phyloP scores from a whole-genome alignment of 2,113 vertebrate genomes.

The Caracal caracal region DNA sequence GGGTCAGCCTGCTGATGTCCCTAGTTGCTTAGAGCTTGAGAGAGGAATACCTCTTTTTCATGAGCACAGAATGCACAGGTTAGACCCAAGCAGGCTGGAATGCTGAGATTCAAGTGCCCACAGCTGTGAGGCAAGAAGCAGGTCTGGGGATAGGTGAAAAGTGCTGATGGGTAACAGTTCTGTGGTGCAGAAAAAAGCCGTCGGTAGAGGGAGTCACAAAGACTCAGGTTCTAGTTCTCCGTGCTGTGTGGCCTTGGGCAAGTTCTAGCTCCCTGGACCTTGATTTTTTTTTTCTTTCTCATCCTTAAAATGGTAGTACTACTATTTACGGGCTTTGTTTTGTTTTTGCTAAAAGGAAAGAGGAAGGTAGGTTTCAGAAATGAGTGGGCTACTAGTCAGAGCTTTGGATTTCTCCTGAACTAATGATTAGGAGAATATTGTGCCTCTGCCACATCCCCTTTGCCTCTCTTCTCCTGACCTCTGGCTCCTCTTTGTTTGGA shows the following conservation, averaged over 20 bases:
- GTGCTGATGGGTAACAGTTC: rapidly evolving
- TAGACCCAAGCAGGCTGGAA: too few relatives aligned
- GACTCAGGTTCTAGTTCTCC: not conserved
- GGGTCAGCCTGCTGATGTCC: not conserved
- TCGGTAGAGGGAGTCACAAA: not conserved
- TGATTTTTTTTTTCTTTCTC: not conserved
- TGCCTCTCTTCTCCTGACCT: not conserved
- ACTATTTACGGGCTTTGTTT: not conserved
- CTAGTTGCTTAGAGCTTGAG: rapidly evolving
- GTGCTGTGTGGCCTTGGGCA: not conserved
- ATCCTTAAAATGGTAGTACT: not conserved
- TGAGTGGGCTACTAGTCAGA: not conserved
- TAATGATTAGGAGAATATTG: not conserved
- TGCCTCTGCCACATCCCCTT: not conserved
- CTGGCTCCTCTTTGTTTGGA: not conserved
- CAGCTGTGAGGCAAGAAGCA: not conserved
- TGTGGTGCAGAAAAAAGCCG: rapidly evolving
- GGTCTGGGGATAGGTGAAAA: not conserved
- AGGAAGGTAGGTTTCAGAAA: not conserved
- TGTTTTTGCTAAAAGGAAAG: not conserved
- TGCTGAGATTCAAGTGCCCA: too few relatives aligned
- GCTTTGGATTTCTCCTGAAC: not conserved
- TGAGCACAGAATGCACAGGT: not conserved
- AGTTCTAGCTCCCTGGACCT: not conserved
- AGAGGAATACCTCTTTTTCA: not conserved